Conservation (phyloP, 2,797 vertebrate species). For the Notolepis coatsorum region DNA sequence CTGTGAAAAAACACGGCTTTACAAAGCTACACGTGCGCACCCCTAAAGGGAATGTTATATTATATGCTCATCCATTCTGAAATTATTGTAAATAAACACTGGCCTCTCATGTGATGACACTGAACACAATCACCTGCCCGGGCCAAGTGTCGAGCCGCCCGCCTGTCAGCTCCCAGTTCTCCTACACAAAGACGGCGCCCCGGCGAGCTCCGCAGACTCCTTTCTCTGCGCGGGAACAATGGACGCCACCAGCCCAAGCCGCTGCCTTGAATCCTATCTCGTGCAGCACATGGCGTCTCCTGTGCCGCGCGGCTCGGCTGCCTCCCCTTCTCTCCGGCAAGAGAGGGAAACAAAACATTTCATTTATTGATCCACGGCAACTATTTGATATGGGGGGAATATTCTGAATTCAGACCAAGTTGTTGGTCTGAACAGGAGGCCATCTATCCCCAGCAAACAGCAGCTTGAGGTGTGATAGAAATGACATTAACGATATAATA, state of each 20-base stretch:
- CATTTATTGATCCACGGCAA: slow-evolving; percentile 55
- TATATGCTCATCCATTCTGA: slow-evolving; percentile 1
- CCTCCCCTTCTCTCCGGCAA: slow-evolving; percentile 30
- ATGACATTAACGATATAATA: no score
- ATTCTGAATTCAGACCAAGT: slow-evolving; percentile 1
- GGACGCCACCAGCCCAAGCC: slow-evolving; percentile 54
- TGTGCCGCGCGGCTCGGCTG: slow-evolving; percentile 49
- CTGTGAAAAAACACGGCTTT: no score
- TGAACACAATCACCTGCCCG: slow-evolving; percentile 21
- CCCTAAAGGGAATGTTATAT: neutral
- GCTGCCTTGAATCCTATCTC: slow-evolving; percentile 68
- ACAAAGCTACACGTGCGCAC: no score
- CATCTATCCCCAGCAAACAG: no score
- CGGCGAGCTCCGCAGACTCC: slow-evolving; percentile 29
- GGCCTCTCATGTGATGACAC: slow-evolving; percentile 7
- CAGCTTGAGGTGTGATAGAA: no score
- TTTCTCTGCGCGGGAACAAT: slow-evolving; percentile 60
- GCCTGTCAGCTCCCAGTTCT: slow-evolving; percentile 41
- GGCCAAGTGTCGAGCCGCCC: neutral
- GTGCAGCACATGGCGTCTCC: slow-evolving; percentile 50
- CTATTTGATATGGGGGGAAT: neutral
- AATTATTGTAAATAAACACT: slow-evolving; percentile 8
- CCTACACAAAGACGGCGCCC: neutral
- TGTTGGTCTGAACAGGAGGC: no score
- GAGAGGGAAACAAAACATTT: slow-evolving; percentile 27